Evolutionary conservation across 1,140 invertebrate genomes (phyloP).

Genomic region (Mactra quadrangularis): DNA sequence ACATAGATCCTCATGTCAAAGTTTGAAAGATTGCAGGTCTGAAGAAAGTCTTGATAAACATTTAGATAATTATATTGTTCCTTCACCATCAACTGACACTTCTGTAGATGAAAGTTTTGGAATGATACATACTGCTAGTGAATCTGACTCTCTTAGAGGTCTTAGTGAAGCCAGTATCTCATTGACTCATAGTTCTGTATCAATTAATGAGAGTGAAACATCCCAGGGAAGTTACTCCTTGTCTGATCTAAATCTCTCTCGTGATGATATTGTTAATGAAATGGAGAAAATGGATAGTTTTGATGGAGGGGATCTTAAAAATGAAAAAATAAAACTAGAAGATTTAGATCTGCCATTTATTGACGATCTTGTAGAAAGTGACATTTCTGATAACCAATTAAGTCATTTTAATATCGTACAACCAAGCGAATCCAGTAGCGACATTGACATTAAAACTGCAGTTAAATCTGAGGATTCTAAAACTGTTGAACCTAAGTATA

Average conservation of each 20-base stretch:
- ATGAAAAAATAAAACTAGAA: slow-evolving; percentile 52
- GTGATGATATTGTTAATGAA: slow-evolving; percentile 59
- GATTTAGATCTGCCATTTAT: slow-evolving; percentile 59
- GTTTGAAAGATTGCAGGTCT: slow-evolving; percentile 7
- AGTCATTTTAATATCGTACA: slow-evolving; percentile 18
- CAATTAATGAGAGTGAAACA: slow-evolving; percentile 59
- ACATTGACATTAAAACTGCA: neutral
- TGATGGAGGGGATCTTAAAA: slow-evolving; percentile 37
- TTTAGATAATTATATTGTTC: slow-evolving; percentile 39
- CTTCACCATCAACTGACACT: slow-evolving; percentile 39
- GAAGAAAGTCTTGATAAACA: slow-evolving; percentile 35
- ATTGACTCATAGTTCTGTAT: slow-evolving; percentile 53
- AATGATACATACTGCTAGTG: slow-evolving; percentile 36
- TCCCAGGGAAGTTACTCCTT: slow-evolving; percentile 57
- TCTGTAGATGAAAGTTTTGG: slow-evolving; percentile 49
- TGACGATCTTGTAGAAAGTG: slow-evolving; percentile 51
- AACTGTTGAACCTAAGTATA: neutral
- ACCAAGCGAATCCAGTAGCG: slow-evolving; percentile 1
- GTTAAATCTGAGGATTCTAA: neutral
- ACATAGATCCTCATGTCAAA: slow-evolving; percentile 23
- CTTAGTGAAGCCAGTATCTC: slow-evolving; percentile 53
- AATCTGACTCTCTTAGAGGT: slow-evolving; percentile 48
- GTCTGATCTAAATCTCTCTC: slow-evolving; percentile 53
- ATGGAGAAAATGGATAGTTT: slow-evolving; percentile 56
- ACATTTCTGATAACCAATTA: slow-evolving; percentile 50